These are phyloP conservation scores for Anthopleura xanthogrammica DNA, from an alignment of 92 coral and sea anemone genomes.

Conservation along the genomic window DNA sequence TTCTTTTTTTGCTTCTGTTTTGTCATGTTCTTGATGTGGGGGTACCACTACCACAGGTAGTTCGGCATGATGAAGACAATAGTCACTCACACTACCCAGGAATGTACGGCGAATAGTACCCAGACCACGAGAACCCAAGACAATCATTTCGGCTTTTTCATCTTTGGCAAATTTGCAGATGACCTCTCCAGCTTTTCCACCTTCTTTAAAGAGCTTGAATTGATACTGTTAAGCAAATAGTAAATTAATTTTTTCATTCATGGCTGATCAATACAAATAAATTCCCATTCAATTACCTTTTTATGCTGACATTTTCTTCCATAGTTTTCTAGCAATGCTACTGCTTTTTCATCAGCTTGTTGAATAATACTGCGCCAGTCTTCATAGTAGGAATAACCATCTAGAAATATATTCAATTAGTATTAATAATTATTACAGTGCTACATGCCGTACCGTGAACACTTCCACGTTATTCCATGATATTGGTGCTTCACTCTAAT, in stretches of 20 bases:
- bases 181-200: conserved; percentile 49
- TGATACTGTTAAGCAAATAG: conserved; percentile 7
- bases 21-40: conserved; percentile 13
- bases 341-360: conserved; percentile 51
- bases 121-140: conserved; percentile 76
- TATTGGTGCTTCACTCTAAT: too few species aligned
- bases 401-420: background rate
- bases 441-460: too few species aligned
- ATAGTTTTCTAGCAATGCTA: conserved; percentile 41
- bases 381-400: conserved; percentile 47
- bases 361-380: conserved; percentile 60
- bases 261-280: too few species aligned
- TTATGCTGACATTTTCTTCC: conserved; percentile 30
- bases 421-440: too few species aligned
- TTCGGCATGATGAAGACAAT: conserved; percentile 65
- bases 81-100: conserved; percentile 82
- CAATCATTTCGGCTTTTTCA: conserved; percentile 34
- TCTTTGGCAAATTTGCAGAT: conserved; percentile 68
- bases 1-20: background rate
- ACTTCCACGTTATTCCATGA: too few species aligned
- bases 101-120: conserved; percentile 76
- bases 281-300: too few species aligned
- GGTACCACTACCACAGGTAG: conserved; percentile 63
- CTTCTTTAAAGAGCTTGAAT: background rate
- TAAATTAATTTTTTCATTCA: too few species aligned